A percentile compares a stretch with the other conserved stretches of the same genome.
These are phyloP conservation scores for Eulithis prunata DNA, from an alignment of 2,888 invertebrate species.

Conservation along the genomic window DNA sequence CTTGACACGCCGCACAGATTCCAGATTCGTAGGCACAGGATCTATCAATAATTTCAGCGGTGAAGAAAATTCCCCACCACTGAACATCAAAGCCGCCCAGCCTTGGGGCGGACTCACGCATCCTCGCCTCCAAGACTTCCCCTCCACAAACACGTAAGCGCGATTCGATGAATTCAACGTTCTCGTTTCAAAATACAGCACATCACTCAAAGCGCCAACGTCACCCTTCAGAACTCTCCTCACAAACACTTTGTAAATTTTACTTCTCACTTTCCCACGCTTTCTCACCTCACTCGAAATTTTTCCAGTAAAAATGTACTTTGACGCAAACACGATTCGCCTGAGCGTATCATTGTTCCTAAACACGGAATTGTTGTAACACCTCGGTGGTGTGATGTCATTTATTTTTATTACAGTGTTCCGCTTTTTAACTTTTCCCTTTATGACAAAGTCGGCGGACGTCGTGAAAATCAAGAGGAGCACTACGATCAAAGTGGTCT, in stretches of 20 bases:
- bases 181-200: constrained; percentile 75
- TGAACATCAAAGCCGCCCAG: constrained; percentile 71
- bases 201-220: constrained; percentile 71
- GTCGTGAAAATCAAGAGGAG: constrained; percentile 57
- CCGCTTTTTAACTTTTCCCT: constrained; percentile 76
- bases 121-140: constrained; percentile 55
- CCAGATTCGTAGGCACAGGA: constrained; percentile 74
- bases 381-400: constrained; percentile 63
- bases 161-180: constrained; percentile 73
- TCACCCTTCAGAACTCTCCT: constrained; percentile 78
- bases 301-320: constrained; percentile 81
- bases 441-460: constrained; percentile 67
- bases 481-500: constrained; percentile 51
- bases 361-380: constrained; percentile 72
- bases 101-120: constrained; percentile 58
- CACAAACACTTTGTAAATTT: constrained; percentile 77
- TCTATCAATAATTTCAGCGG: constrained; percentile 71
- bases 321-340: constrained; percentile 69
- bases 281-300: constrained; percentile 70
- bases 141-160: constrained; percentile 71
- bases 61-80: constrained; percentile 57
- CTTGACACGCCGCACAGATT: constrained; percentile 74
- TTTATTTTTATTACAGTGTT: constrained; percentile 75
- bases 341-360: constrained; percentile 72
- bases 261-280: constrained; percentile 62